phyloP scores from a whole-genome alignment of 2,888 invertebrate species.

The Drosophila pullipes region DNA sequence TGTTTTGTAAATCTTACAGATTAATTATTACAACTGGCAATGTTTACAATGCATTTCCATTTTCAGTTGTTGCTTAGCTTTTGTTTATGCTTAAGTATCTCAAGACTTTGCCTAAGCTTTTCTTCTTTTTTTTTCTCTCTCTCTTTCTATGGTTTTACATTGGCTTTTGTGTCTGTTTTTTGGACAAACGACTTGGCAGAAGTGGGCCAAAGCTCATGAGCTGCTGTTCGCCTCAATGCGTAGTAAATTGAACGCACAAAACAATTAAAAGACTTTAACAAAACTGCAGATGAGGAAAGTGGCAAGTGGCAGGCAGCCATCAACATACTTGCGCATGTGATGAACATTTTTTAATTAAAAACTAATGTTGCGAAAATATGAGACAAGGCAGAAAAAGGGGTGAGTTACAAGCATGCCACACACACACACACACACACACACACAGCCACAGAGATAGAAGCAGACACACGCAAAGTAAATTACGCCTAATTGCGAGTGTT shows the following conservation, averaged over 20 bases:
- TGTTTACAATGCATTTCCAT: slow-evolving; percentile 71
- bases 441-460: slow-evolving; percentile 33
- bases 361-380: slow-evolving; percentile 83
- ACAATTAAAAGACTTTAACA: slow-evolving; percentile 47
- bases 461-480: slow-evolving; percentile 73
- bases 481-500: slow-evolving; percentile 84
- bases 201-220: slow-evolving; percentile 1
- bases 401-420: slow-evolving; percentile 11
- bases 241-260: slow-evolving; percentile 46
- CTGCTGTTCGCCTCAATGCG: slow-evolving; percentile 35
- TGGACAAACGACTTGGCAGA: slow-evolving; percentile 13
- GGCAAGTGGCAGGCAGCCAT: slow-evolving; percentile 21
- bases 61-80: slow-evolving; percentile 32
- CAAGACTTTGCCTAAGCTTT: slow-evolving; percentile 25
- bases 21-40: slow-evolving; percentile 80
- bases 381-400: slow-evolving; percentile 40
- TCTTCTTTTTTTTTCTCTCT: neutral
- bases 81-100: slow-evolving; percentile 54
- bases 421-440: slow-evolving; percentile 12
- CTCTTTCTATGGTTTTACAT: neutral
- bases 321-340: slow-evolving; percentile 48
- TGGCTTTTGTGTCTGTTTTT: neutral
- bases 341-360: slow-evolving; percentile 83
- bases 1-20: slow-evolving; percentile 79
- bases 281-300: slow-evolving; percentile 16